Evolutionary conservation across 1,140 invertebrate species (phyloP), one percentile per base, ranked within the genome.

Genomic region (Drosophila navojoa): DNA sequence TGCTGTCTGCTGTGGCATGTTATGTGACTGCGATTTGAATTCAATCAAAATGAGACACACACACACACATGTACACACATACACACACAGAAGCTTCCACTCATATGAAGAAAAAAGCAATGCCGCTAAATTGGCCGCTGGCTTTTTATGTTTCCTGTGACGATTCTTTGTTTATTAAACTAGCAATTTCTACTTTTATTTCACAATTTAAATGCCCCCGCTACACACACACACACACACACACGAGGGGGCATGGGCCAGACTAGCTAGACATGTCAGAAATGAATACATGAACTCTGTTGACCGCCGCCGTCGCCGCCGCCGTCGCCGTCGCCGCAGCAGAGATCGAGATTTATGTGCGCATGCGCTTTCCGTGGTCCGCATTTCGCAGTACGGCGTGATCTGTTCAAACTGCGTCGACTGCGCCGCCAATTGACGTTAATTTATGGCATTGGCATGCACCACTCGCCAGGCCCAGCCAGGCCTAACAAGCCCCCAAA

Each of bases 81-180:
- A 32, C 50, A 45, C 11, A 35, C 74, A 59, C 60, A 74, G 15
- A 7, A 62, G 29, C 10, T 13, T 11, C 32, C 11, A 19, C 59
- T 38, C 35, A 50, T 11, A 40, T 50, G 53, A 62, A 66, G 69
- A 52, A 71, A 71, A 78, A 74, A 73, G 71, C 53, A 76, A 76
- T 82, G 76, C 72, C 67, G 76, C 78, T 89, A 89, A 84, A 89
- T 89, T 89, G 84, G 79, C 79, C 77, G 68, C 84, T 79, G 69
- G 62, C 81, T 80, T 78, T 89, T 89, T 89, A 89, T 89, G 84
- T 89, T 89, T 89, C 85, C 85, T 89, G 80, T 84, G 87, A 78
- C 77, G 69, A 66, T 61, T 73, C 61, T 73, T 76, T 76, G 70
- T 73, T 68, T 76, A 76, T 73, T 73, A 62, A 76, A 76, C 70